Conservation (phyloP, 2,888 invertebrate genomes). For the Mythimna ferrago region DNA sequence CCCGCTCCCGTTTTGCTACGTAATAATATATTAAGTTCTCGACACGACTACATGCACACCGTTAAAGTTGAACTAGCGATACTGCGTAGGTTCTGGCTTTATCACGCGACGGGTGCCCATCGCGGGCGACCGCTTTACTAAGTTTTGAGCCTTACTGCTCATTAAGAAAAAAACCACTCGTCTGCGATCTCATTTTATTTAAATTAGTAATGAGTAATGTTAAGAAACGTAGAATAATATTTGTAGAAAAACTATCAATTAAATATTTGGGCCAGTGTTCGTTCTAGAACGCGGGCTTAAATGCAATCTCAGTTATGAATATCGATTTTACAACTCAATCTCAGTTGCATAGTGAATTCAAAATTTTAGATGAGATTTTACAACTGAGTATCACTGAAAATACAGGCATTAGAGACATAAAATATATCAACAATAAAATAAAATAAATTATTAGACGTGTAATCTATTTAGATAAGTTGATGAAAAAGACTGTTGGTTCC, state of each 20-base stretch:
- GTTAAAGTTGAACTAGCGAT: too few relatives aligned
- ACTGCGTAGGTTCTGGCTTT: too few relatives aligned
- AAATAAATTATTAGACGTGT: neutral
- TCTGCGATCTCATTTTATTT: constrained; percentile 8
- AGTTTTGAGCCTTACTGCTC: too few relatives aligned
- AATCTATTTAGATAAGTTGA: constrained; percentile 15
- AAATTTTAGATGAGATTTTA: constrained; percentile 1
- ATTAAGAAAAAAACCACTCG: neutral
- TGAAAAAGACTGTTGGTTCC: constrained; percentile 26
- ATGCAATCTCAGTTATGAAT: constrained; percentile 4
- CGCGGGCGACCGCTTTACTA: too few relatives aligned
- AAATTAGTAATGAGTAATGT: constrained; percentile 5
- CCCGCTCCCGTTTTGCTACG: too few relatives aligned
- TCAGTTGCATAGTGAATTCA: neutral
- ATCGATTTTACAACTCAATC: neutral
- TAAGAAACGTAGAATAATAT: constrained; percentile 19
- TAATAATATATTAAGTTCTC: neutral
- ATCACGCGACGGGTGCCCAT: too few relatives aligned
- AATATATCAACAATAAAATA: neutral
- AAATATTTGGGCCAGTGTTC: constrained; percentile 24
- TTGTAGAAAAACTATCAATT: neutral
- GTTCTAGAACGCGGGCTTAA: constrained; percentile 27
- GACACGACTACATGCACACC: too few relatives aligned
- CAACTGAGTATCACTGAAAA: neutral
- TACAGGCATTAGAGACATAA: constrained; percentile 33